A percentile compares a stretch with the other conserved stretches of the same genome.
Evolutionary conservation across 1,140 invertebrate species (phyloP).

Genomic region (Amphibalanus amphitrite): DNA sequence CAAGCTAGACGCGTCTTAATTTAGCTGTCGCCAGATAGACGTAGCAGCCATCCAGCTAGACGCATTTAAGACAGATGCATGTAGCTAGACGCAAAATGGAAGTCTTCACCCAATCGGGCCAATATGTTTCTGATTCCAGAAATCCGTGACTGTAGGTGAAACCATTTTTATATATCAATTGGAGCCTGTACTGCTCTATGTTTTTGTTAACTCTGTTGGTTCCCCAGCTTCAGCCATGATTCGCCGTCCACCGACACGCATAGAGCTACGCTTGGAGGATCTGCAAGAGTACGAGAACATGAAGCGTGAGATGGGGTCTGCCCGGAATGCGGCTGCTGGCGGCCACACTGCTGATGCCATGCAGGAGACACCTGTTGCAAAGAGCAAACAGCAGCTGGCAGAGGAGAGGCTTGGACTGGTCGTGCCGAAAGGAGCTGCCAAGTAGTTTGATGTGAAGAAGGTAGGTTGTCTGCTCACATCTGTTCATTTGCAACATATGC

Average conservation of each 20-base stretch:
- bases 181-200: no score
- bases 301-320: slow-evolving; percentile 7
- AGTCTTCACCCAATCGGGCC: no score
- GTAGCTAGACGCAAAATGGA: no score
- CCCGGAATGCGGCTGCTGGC: background rate
- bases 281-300: slow-evolving; percentile 45
- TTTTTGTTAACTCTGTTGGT: no score
- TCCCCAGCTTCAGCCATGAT: slow-evolving; percentile 45
- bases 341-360: background rate
- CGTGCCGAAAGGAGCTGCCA: background rate
- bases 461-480: background rate
- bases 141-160: no score
- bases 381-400: background rate
- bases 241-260: slow-evolving; percentile 50
- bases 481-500: background rate
- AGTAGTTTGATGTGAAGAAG: background rate
- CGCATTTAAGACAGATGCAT: no score
- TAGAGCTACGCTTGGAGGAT: slow-evolving; percentile 56
- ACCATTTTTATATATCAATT: no score
- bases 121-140: no score
- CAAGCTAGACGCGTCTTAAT: no score
- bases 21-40: no score
- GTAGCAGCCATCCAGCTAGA: no score
- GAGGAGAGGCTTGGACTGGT: background rate
- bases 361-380: background rate